Base-by-base conservation (phyloP, 2,888 invertebrate species). In the Strigamia transsilvanica region DNA sequence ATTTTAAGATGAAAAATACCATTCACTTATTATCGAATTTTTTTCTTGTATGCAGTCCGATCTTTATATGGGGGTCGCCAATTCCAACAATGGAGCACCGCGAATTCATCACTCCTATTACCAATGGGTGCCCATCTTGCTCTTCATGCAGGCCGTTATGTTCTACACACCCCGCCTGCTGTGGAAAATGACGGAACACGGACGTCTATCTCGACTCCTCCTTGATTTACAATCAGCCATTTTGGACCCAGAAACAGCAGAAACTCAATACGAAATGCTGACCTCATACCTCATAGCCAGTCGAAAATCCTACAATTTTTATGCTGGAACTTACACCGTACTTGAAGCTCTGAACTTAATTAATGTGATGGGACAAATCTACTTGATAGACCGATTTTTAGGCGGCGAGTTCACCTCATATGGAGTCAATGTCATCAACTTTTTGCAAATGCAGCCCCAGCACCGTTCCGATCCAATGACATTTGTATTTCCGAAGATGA, bases 201-300 rank as follows among this genome's bases (percentile, higher is more conserved):
- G 82, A 12, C 82, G 94, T 84, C 90, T 96, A 84, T 93, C 92
- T 86, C 91, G 91, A 81, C 88, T 96, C 80, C 93, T 94, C 0
- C 88, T 90, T 10, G 81, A 79, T 27, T 81, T 83, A n/a, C 80
- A 82, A n/a, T 38, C 42, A 6, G 80, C 34, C 13, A 42, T 94
- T 83, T 93, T 94, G 85, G 90, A 90, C 32, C 91, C 92, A 82
- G 92, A 94, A 21, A 94, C 94, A 86, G 94, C 94, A 87, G 87
- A 95, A 51, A 94, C 92, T 85, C 94, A 95, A 81, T 93, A 93
- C 10, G 93, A 93, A 87, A 90, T 92, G 18, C 90, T 97, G 85
- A 92, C 95, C 86, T 93, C 93, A 82, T 97, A 96, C 89, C 90
- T 97, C 83, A 89, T 93, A 85, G 91, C 91, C 86, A 96, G 95